These are phyloP conservation scores for Trichacis sp. DNA, from an alignment of 2,888 invertebrate species.

Conservation along the genomic window DNA sequence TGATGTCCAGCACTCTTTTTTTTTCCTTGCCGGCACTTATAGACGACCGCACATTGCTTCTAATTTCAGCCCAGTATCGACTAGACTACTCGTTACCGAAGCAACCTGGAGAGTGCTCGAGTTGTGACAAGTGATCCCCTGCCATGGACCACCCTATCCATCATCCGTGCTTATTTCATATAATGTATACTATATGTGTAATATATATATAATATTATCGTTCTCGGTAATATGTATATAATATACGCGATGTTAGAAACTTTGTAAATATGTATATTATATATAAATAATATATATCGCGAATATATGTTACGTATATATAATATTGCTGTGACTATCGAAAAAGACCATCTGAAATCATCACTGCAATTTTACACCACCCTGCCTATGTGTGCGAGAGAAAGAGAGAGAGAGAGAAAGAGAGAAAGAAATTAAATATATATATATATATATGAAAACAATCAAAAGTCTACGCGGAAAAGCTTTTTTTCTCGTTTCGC, in stretches of 20 bases:
- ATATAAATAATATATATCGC: constrained; percentile 40
- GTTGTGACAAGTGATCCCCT: constrained; percentile 70
- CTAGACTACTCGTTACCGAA: constrained; percentile 68
- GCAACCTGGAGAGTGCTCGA: constrained; percentile 67
- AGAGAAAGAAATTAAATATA: constrained; percentile 41
- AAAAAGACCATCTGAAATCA: constrained; percentile 37
- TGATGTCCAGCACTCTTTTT: constrained; percentile 47
- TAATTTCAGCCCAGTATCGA: constrained; percentile 68
- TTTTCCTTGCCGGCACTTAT: constrained; percentile 37
- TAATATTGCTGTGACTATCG: constrained; percentile 46
- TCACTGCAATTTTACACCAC: constrained; percentile 34
- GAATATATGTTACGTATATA: constrained; percentile 39
- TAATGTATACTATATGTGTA: constrained; percentile 43
- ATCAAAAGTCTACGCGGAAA: constrained; percentile 11
- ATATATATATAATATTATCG: constrained; percentile 37
- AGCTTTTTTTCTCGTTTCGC: constrained; percentile 50
- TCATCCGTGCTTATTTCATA: constrained; percentile 42
- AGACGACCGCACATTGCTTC: constrained; percentile 43
- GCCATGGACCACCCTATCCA: constrained; percentile 53
- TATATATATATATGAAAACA: too few species aligned
- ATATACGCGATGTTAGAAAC: constrained; percentile 22
- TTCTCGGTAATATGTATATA: constrained; percentile 38
- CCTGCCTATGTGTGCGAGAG: too few species aligned
- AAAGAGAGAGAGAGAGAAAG: constrained; percentile 21
- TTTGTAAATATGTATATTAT: constrained; percentile 39